Evolutionary conservation across 2,888 invertebrate species (phyloP), one percentile per base, ranked within the genome.

Genomic region (Trichogramma dendrolimi): DNA sequence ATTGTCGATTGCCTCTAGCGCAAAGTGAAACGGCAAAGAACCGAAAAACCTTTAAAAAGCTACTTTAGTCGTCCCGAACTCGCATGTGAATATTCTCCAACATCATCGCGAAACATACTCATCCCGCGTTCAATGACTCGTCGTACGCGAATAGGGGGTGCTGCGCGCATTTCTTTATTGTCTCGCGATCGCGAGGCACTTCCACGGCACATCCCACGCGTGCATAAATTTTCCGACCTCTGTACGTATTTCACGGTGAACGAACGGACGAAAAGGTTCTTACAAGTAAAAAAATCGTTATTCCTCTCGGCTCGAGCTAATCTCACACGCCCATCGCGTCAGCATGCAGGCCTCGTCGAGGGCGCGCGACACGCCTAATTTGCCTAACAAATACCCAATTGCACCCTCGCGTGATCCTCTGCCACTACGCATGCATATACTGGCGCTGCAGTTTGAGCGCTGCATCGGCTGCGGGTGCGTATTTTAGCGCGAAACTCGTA

Each of bases 361-460:
- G 1, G 46, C 46, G 47, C 47, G 47, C 47, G 11, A 14, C 54
- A 67, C 69, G 62, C 68, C 70, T 69, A 71, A 75, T 75, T 75
- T 75, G 75, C 72, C 70, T 75, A 61, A 70, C 73, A 74, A 75
- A 75, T 75, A 67, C 57, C 40, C 44, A 8, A 42, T 43, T 47
- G 50, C 59, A 71, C 68, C 68, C 68, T 69, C 67, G 65, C 64
- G 51, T 58, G 41, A 27, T 27, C 27, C 27, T 27, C 2, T 2
- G 27, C 27, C 3, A 27, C 14, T 14, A 73, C 69, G 64, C 69
- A 69, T 27, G 27, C 27, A 27, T 27, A 2, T 27, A 27, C 14
- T 14, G 14, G 14, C 40, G 48, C 44, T 61, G 56, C 61, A 56
- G 53, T 61, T 56, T 61, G 11, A 42, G 41, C 40, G 46, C 38